Conservation (phyloP, 1,140 invertebrate species). For the Heliconius nattereri region DNA sequence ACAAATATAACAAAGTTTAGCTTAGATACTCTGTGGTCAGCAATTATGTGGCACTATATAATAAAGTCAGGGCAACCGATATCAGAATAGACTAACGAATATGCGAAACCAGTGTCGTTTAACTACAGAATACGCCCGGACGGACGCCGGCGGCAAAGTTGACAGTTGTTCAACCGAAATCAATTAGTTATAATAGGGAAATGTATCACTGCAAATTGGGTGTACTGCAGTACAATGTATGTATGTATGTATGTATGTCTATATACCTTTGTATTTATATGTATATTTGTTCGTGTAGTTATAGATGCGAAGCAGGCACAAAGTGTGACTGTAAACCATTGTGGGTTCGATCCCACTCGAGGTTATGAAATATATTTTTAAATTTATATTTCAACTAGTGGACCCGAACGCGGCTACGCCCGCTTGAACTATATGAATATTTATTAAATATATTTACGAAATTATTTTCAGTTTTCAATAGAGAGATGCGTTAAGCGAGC, state of each 20-base stretch:
- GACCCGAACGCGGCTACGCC: too few relatives aligned
- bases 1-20: not conserved
- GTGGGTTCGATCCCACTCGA: too few relatives aligned
- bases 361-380: too few relatives aligned
- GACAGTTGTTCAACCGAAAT: slow-evolving; percentile 29
- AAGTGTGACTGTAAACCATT: too few relatives aligned
- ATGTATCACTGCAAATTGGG: slow-evolving; percentile 18
- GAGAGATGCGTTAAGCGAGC: too few relatives aligned
- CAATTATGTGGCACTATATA: not conserved
- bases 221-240: not conserved
- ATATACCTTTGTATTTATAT: not conserved
- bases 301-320: too few relatives aligned
- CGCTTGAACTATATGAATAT: too few relatives aligned
- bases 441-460: too few relatives aligned
- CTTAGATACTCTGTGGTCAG: not conserved
- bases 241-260: not conserved
- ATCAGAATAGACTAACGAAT: slow-evolving; percentile 12
- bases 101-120: slow-evolving; percentile 24
- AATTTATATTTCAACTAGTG: too few relatives aligned
- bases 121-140: slow-evolving; percentile 24
- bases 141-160: slow-evolving; percentile 19
- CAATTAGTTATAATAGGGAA: slow-evolving; percentile 28
- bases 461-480: too few relatives aligned
- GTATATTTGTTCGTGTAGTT: not conserved
- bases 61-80: slow-evolving; percentile 7